Percentiles rank a stretch among this genome's conserved stretches.
These are phyloP conservation scores for Oceanites oceanicus DNA, from an alignment of 2,113 vertebrate species.

Conservation along the genomic window DNA sequence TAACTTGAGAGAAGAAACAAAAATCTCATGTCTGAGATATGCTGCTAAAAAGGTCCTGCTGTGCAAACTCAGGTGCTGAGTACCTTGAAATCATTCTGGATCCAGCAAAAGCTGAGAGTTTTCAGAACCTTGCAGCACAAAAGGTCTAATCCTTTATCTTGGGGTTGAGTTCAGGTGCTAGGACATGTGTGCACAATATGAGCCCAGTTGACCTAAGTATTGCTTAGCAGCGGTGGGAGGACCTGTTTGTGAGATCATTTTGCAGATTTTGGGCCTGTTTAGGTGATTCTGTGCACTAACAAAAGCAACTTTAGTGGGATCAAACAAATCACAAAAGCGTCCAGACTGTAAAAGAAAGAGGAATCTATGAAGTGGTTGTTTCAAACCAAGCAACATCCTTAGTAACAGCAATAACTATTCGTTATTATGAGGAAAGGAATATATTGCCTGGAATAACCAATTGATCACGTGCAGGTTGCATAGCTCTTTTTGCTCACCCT, in stretches of 20 bases:
- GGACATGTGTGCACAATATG: accelerated
- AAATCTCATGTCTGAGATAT: background rate
- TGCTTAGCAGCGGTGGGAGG: background rate
- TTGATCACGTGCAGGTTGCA: background rate
- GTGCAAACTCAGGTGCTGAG: background rate
- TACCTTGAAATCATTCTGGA: background rate
- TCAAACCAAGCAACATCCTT: background rate
- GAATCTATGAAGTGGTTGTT: background rate
- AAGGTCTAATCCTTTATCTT: background rate
- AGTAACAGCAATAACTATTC: background rate
- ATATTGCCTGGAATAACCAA: background rate
- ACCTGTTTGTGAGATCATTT: background rate
- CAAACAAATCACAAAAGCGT: background rate
- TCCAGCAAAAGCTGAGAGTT: background rate
- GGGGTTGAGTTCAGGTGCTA: background rate
- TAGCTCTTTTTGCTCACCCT: background rate
- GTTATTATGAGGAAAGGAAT: background rate
- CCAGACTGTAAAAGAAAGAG: background rate
- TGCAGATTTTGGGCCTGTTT: background rate
- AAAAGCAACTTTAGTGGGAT: background rate
- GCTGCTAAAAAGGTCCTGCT: background rate
- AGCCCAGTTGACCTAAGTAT: background rate
- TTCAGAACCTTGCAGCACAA: background rate
- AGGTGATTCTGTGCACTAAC: background rate
- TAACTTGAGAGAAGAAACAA: background rate